Percentiles rank a stretch among this genome's conserved stretches.
phyloP scores from a whole-genome alignment of 2,888 invertebrate genomes.

The Thysanoteuthis rhombus region DNA sequence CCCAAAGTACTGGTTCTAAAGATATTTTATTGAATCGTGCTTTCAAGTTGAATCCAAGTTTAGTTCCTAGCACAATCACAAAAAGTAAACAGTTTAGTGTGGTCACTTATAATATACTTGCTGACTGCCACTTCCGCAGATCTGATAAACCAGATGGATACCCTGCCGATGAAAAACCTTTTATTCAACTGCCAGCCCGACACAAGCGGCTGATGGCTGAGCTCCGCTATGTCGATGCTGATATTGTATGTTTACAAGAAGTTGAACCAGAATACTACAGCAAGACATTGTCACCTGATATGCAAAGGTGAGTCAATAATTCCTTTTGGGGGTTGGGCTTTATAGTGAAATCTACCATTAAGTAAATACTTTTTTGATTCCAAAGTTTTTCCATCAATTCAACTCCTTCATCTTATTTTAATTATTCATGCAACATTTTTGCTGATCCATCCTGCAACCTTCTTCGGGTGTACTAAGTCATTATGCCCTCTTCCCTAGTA shows the following conservation, averaged over 20 bases:
- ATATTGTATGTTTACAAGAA: conserved; percentile 66
- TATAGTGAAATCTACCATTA: no score
- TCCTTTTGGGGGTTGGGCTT: not conserved
- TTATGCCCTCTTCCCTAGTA: no score
- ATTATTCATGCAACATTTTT: no score
- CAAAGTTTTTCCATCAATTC: no score
- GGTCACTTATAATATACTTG: conserved; percentile 65
- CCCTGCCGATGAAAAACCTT: conserved; percentile 50
- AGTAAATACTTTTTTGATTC: no score
- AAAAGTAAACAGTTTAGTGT: conserved; percentile 55
- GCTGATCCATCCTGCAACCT: no score
- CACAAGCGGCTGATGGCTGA: conserved; percentile 59
- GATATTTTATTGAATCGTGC: conserved; percentile 46
- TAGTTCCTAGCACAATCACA: conserved; percentile 37
- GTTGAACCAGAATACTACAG: conserved; percentile 58
- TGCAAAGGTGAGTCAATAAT: conserved; percentile 49
- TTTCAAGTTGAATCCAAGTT: conserved; percentile 50
- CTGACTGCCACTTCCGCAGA: conserved; percentile 60
- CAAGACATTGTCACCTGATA: conserved; percentile 46
- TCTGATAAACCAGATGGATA: conserved; percentile 45
- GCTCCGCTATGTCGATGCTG: conserved; percentile 58
- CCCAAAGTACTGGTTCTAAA: not conserved
- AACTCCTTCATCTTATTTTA: no score
- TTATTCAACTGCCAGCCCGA: conserved; percentile 53
- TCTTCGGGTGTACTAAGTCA: no score